Evolutionary conservation across 2,797 vertebrate species (phyloP).

Genomic region (Artibeus jamaicensis): DNA sequence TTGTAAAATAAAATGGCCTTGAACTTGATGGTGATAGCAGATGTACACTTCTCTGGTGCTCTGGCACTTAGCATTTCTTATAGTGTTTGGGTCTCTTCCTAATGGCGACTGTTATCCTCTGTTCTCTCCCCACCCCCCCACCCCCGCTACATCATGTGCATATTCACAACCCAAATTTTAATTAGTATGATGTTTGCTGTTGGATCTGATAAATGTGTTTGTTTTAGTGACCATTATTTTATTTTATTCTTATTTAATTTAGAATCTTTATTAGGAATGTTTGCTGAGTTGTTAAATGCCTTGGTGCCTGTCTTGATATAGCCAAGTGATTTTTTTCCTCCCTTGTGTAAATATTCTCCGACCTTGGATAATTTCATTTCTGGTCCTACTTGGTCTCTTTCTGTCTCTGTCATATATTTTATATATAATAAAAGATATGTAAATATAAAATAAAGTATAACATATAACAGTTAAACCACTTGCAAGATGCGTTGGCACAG

Average conservation of each 20-base stretch:
- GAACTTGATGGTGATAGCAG: neutral
- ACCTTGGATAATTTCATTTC: neutral
- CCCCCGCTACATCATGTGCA: neutral
- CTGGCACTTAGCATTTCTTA: neutral
- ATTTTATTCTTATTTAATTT: neutral
- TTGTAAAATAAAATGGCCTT: neutral
- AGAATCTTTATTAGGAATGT: constrained; percentile 8
- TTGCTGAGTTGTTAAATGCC: neutral
- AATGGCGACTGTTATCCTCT: neutral
- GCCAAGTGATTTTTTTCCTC: neutral
- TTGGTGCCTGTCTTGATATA: neutral
- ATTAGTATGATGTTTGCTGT: neutral
- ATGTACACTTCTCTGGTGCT: neutral
- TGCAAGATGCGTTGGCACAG: neutral
- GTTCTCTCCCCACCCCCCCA: too few relatives aligned
- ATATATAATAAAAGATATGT: neutral
- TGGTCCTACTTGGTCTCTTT: neutral
- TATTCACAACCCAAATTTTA: neutral
- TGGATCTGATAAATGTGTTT: neutral
- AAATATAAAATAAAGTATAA: neutral
- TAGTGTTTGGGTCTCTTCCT: neutral
- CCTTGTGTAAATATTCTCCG: neutral
- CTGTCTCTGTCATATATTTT: neutral
- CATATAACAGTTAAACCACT: neutral
- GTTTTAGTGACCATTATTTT: neutral